These are phyloP conservation scores for Mesopsocus fuscifrons DNA, from an alignment of 2,888 invertebrate species.

Conservation along the genomic window DNA sequence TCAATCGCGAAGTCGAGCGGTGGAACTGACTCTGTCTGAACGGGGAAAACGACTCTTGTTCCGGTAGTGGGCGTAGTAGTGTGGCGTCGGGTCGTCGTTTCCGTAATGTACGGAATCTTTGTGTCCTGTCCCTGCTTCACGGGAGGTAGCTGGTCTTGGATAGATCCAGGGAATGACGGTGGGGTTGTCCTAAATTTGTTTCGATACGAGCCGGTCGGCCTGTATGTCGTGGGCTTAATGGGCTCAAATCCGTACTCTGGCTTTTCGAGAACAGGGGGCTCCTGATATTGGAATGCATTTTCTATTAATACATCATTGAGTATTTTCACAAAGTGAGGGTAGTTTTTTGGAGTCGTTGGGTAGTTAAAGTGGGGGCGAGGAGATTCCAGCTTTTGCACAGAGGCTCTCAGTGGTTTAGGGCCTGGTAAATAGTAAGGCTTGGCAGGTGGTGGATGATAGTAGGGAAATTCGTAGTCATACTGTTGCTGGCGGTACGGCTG, in stretches of 20 bases:
- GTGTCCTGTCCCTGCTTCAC: conserved; percentile 20
- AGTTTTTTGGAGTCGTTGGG: conserved; percentile 2
- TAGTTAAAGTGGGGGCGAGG: background rate
- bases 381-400: conserved; percentile 1
- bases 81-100: conserved; percentile 17
- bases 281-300: background rate
- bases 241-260: background rate
- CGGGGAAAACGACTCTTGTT: conserved; percentile 2
- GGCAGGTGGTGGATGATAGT: background rate
- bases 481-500: conserved; percentile 1
- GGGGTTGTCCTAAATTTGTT: conserved; percentile 10
- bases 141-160: conserved; percentile 24
- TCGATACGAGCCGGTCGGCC: conserved; percentile 6
- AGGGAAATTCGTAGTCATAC: background rate
- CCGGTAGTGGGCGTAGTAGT: conserved; percentile 13
- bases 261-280: background rate
- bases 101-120: conserved; percentile 19
- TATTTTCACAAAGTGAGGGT: conserved; percentile 5
- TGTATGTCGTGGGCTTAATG: conserved; percentile 8
- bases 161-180: conserved; percentile 19
- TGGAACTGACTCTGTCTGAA: background rate
- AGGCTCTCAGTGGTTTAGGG: conserved; percentile 5
- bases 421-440: background rate
- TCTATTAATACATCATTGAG: conserved; percentile 3
- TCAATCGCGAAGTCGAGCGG: background rate